phyloP scores from a whole-genome alignment of 2,113 vertebrate genomes.

The Vulpes ferrilata region DNA sequence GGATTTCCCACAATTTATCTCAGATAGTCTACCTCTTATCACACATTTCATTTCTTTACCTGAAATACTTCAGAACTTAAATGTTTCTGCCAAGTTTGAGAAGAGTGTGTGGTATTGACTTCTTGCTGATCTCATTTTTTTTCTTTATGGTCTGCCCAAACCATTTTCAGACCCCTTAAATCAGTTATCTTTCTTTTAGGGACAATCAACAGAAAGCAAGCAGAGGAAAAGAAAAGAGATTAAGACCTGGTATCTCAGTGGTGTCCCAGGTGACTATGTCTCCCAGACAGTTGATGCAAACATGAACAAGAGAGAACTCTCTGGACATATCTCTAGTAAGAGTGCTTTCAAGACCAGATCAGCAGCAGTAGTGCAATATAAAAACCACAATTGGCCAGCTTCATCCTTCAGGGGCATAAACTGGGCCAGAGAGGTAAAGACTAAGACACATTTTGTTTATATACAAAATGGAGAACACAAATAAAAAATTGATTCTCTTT shows the following conservation, averaged over 20 bases:
- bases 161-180: neutral
- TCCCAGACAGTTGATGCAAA: neutral
- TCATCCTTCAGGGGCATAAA: neutral
- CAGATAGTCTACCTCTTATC: neutral
- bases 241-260: neutral
- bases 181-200: slow-evolving; percentile 35
- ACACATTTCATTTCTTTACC: neutral
- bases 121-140: slow-evolving; percentile 19
- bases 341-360: neutral
- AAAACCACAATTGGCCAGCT: neutral
- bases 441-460: neutral
- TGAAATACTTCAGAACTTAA: slow-evolving; percentile 52
- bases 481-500: slow-evolving; percentile 78
- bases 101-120: slow-evolving; percentile 8
- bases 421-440: slow-evolving; percentile 5
- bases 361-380: neutral
- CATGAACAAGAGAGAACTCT: neutral
- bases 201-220: neutral
- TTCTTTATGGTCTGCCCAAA: neutral
- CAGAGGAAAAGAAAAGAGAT: neutral
- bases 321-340: neutral
- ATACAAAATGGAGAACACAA: slow-evolving; percentile 70
- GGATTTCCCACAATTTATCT: neutral
- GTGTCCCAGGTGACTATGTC: neutral
- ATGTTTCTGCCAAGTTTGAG: slow-evolving; percentile 34